These are phyloP conservation scores for Drosophila sordidapex DNA, from an alignment of 2,888 invertebrate genomes.

Conservation along the genomic window DNA sequence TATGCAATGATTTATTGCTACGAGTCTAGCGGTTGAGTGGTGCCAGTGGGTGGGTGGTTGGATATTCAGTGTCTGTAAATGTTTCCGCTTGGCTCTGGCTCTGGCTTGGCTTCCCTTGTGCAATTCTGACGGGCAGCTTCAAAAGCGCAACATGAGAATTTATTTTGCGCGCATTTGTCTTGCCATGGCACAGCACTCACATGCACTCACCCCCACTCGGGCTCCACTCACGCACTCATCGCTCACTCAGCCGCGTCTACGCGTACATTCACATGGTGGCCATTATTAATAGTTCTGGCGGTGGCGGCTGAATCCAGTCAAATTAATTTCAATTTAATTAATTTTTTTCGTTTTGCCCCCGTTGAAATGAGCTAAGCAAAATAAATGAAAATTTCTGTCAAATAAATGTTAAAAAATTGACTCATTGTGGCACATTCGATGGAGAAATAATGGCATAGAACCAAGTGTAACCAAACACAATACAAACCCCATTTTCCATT, in stretches of 20 bases:
- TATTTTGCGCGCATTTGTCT: conserved; percentile 78
- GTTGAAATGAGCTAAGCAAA: conserved; percentile 54
- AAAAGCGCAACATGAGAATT: conserved; percentile 79
- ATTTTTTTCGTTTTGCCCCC: conserved; percentile 47
- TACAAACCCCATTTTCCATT: neutral
- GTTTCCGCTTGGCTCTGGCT: conserved; percentile 10
- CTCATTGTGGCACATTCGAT: conserved; percentile 70
- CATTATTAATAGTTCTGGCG: conserved; percentile 77
- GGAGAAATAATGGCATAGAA: conserved; percentile 26
- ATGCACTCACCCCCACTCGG: conserved; percentile 38
- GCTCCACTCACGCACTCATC: conserved; percentile 21
- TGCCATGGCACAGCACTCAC: conserved; percentile 44
- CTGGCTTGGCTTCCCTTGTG: conserved; percentile 46
- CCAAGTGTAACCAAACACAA: conserved; percentile 15
- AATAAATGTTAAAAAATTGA: conserved; percentile 82
- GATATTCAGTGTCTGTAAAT: conserved; percentile 1
- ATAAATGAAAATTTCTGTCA: conserved; percentile 79
- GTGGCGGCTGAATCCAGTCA: conserved; percentile 74
- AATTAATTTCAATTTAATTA: conserved; percentile 82
- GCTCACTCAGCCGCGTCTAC: conserved; percentile 23
- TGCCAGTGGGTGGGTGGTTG: conserved; percentile 1
- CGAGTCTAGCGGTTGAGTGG: conserved; percentile 20
- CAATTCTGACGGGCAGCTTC: conserved; percentile 71
- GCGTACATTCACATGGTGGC: conserved; percentile 40
- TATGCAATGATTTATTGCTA: conserved; percentile 72